Evolutionary conservation across 2,888 invertebrate genomes (phyloP).

Genomic region (Onchidella celtica): DNA sequence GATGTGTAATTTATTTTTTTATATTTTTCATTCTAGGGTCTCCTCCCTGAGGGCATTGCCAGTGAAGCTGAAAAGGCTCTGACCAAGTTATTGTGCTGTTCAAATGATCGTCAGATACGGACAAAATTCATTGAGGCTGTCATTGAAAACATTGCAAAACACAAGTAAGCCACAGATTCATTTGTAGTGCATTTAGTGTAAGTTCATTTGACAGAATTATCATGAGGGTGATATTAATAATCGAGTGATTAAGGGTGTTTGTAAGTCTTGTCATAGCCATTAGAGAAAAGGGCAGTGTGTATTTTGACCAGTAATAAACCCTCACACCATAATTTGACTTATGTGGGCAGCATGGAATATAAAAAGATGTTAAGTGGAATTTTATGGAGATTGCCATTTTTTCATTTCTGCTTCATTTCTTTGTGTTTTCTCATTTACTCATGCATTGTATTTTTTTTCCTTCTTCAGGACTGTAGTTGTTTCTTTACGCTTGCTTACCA

Average conservation of each 20-base stretch:
- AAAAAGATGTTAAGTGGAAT: no score
- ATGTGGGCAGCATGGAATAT: no score
- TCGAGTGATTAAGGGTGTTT: no score
- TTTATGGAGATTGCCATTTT: no score
- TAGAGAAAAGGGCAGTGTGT: no score
- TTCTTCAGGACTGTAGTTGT: slow-evolving; percentile 90
- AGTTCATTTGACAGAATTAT: no score
- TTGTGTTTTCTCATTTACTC: neutral
- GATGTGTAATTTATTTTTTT: neutral
- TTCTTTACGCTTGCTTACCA: slow-evolving; percentile 92
- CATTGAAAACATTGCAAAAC: slow-evolving; percentile 91
- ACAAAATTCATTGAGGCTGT: slow-evolving; percentile 98
- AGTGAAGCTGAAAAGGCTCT: slow-evolving; percentile 96
- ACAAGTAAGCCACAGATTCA: slow-evolving; percentile 87
- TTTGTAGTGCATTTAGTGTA: neutral
- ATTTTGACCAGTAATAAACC: no score
- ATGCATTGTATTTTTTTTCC: neutral
- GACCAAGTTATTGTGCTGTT: slow-evolving; percentile 90
- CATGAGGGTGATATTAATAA: no score
- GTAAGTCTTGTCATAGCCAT: no score
- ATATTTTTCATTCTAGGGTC: slow-evolving; percentile 83
- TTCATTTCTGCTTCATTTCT: neutral
- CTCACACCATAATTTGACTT: no score
- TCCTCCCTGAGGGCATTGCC: slow-evolving; percentile 93
- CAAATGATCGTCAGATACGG: slow-evolving; percentile 92